Evolutionary conservation across 2,113 vertebrate species (phyloP), one percentile per base, ranked within the genome.

Genomic region (Megatriorchis doriae): DNA sequence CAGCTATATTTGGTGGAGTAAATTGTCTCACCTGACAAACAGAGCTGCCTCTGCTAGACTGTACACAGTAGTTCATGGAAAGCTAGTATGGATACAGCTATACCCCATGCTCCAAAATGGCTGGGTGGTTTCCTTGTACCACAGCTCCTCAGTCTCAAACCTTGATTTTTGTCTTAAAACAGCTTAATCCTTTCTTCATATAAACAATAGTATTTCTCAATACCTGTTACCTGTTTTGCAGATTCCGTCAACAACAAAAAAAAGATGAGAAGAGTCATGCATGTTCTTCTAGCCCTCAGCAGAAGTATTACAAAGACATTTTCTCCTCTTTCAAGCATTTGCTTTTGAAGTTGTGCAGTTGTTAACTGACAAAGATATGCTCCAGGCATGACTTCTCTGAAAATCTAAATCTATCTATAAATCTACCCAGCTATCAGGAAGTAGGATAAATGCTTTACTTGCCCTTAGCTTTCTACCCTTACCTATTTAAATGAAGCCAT

Each of bases 1-100:
- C 34, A 9, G 40, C 52, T n/a, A 1, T 6, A 6, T 12, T 18
- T 26, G 52, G 19, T 25, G 45, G 12, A 68, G 22, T 26, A 17
- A 31, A 7, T 27, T 17, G 29, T 47, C n/a, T 53, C 43, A 4
- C 50, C 50, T 22, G 43, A 6, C 31, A 13, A 14, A 29, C 32
- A 31, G 36, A 22, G 45, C 73, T 80, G 43, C 9, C 56, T 26
- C 66, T 13, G 36, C 61, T 53, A 23, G 42, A 5, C 52, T 38
- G 62, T 21, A 2, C 4, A 0, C 38, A 0, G 31, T 4, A 7
- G 25, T 16, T 55, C 14, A 5, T 6, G 40, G 43, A 21, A 16
- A 17, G 45, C 16, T 34, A 4, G 9, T 42, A 9, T 27, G 45
- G 52, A 7, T 32, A 7, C 4, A 7, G 32, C 56, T 47, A 1